Conservation (phyloP, 2,113 vertebrate genomes). For the Rutilus rutilus region DNA sequence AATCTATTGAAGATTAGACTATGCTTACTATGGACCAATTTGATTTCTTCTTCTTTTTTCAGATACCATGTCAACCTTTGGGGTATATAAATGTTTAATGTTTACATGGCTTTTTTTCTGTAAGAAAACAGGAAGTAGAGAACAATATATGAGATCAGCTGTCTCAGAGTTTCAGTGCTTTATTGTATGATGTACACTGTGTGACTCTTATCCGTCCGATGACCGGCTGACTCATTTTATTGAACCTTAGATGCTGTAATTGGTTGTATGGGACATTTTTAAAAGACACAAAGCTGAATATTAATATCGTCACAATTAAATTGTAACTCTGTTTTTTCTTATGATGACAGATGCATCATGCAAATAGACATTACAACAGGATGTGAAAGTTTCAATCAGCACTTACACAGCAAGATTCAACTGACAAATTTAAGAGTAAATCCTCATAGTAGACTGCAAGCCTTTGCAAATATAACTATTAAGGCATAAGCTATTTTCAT, state of each 20-base stretch:
- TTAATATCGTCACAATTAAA: background rate
- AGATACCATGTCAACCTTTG: background rate
- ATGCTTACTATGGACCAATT: background rate
- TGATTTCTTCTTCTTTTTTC: background rate
- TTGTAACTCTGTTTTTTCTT: background rate
- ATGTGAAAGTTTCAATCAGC: background rate
- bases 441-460: background rate
- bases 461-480: background rate
- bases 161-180: background rate
- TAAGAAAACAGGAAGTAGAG: constrained; percentile 8
- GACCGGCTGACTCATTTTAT: background rate
- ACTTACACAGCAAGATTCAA: background rate
- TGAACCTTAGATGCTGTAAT: background rate
- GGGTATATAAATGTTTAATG: background rate
- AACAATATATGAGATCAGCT: constrained; percentile 6
- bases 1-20: background rate
- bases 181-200: background rate
- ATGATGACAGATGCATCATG: background rate
- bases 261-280: background rate
- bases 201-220: background rate
- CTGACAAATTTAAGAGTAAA: background rate
- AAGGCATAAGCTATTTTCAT: constrained; percentile 13
- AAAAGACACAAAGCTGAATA: background rate
- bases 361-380: background rate
- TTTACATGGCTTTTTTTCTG: background rate